Base-by-base conservation (phyloP, 2,888 invertebrate genomes). In the Brenthis daphne region DNA sequence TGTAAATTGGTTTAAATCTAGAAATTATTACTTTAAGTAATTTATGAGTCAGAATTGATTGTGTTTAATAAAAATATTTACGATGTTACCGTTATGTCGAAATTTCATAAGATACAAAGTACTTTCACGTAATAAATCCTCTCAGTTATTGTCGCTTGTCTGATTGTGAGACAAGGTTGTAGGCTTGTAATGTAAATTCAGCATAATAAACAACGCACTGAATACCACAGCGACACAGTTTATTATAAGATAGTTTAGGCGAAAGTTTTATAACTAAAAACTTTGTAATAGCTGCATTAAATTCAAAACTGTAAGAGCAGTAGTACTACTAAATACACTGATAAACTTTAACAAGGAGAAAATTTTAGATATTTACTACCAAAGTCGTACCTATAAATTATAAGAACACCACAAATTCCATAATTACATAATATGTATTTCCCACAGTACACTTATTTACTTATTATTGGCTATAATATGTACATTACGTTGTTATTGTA, bases 51-150 rank as follows among this genome's bases (percentile, higher is more conserved):
- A 37, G 37, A 37, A 37, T 14, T 29, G 4, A n/a, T 58, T 24
- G 20, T 6, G 11, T 20, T 13, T 20, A 57, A 13, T 58, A 43
- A 29, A 29, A 33, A 33, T 13, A 33, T n/a, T 51, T 3, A 13
- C 4, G n/a, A 33, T 24, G 29, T 29, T 47, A 64, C n/a, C 37
- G 14, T 60, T 54, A 65, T 57, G 20, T 65, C n/a, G 65, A 33
- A 64, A 12, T 69, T 69, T 54, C 16, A 55, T 57, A 57, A 57
- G 2, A 43, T 47, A 61, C 20, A 1, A 37, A 43, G 37, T n/a
- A 68, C 70, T 68, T 69, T 73, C 69, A 48, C 63, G 71, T 54
- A 65, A 67, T 73, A 74, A 74, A 73, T 71, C 68, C 69, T 69
- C 69, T 64, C 55, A 54, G 67, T 63, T 70, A 73, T 70, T 65